Conservation (phyloP, 1,140 invertebrate species). For the Drosophila tani region DNA sequence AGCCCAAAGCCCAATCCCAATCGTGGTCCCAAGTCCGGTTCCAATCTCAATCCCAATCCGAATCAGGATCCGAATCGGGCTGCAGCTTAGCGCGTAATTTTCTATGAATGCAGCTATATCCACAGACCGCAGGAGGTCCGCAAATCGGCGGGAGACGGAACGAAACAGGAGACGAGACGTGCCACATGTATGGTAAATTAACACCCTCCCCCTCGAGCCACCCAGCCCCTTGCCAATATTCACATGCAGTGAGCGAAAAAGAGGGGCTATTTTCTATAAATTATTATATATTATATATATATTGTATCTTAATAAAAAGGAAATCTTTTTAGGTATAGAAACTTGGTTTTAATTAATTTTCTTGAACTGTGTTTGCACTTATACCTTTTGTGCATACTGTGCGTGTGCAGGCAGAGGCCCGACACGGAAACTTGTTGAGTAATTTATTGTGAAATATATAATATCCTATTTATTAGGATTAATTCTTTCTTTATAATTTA, state of each 20-base stretch:
- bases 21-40: constrained; percentile 8
- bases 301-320: too few species aligned
- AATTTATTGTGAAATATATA: too few species aligned
- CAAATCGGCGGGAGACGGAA: constrained; percentile 12
- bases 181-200: constrained; percentile 56
- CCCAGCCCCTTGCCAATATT: neutral
- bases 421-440: too few species aligned
- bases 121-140: constrained; percentile 60
- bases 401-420: too few species aligned
- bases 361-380: too few species aligned
- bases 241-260: neutral
- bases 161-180: constrained; percentile 18
- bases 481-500: too few species aligned
- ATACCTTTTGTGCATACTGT: too few species aligned
- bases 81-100: constrained; percentile 57
- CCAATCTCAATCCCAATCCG: constrained; percentile 7
- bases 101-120: constrained; percentile 57
- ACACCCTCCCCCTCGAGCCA: constrained; percentile 18
- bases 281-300: too few species aligned
- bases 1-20: neutral
- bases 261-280: too few species aligned
- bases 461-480: too few species aligned
- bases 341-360: too few species aligned
- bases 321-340: too few species aligned
- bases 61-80: constrained; percentile 16